Evolutionary conservation across 2,888 invertebrate genomes (phyloP), one percentile per base, ranked within the genome.

Genomic region (Pedicia rivosa): DNA sequence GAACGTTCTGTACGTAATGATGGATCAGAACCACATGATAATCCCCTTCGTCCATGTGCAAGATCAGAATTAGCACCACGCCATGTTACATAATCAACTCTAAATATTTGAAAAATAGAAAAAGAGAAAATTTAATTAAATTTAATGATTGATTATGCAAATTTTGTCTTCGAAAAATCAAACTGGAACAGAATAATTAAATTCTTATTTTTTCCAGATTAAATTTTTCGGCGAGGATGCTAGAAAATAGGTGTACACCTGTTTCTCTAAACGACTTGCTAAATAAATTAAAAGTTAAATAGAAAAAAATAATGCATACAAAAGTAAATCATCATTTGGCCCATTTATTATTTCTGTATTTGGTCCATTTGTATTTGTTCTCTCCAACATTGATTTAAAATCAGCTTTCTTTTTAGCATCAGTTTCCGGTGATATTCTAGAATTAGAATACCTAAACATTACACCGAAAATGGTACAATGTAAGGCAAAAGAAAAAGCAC

Each of bases 1-100:
- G 51, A 54, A 10, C 65, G 63, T 2, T 64, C 64, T 2, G 50
- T 44, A 1, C 53, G 39, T 5, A 67, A 61, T 1, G 62, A 64
- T 20, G 64, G 52, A 44, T 77, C 66, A 2, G 73, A 64, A 2
- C 80, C 78, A 37, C 62, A 61, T 0, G 67, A 64, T 2, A 65
- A 29, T 22, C 57, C 54, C 39, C 62, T 57, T n/a, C 63, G 56
- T 1, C 71, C 72, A 17, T 58, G 57, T 6, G 68, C 59, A 12
- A 76, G 57, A 34, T 67, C 68, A 0, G 74, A 72, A 57, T 84
- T 78, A 0, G 83, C 77, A 1, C 86, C 86, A 45, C 78, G 77
- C 84, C 86, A 86, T 4, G 82, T 74, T 34, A 83, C 69, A 52
- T 87, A 87, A 51, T 86, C 83, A 43, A 74, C 74, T 40, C 84